phyloP scores from a whole-genome alignment of 2,888 invertebrate species.

The Pammene fasciana region DNA sequence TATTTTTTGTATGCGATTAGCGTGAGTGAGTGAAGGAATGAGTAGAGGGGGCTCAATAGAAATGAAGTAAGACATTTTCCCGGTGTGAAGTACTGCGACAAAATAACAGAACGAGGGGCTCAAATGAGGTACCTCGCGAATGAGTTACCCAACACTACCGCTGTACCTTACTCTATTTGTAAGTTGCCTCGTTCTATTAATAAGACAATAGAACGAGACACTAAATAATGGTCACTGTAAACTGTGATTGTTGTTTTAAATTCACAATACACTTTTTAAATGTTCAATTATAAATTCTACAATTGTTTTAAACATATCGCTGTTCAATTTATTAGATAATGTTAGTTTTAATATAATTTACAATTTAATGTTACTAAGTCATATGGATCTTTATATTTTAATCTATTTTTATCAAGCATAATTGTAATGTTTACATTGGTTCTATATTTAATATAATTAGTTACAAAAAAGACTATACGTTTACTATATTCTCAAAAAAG shows the following conservation, averaged over 20 bases:
- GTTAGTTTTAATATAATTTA: slow-evolving; percentile 11
- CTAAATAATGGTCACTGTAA: neutral
- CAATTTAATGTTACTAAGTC: neutral
- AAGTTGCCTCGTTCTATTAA: neutral
- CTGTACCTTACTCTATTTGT: neutral
- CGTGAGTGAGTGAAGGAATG: too few species aligned
- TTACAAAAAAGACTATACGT: neutral
- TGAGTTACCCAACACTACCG: too few species aligned
- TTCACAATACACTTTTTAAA: slow-evolving; percentile 9
- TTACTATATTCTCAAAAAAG: slow-evolving; percentile 5
- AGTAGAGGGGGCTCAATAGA: too few species aligned
- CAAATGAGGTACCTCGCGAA: too few species aligned
- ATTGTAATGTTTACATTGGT: neutral
- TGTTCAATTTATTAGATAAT: slow-evolving; percentile 29
- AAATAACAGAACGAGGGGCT: too few species aligned
- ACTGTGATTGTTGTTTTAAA: neutral
- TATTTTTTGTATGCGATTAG: too few species aligned
- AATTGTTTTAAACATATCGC: slow-evolving; percentile 34
- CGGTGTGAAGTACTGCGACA: too few species aligned
- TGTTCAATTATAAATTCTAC: slow-evolving; percentile 27
- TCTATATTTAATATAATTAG: neutral
- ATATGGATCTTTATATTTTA: too few species aligned
- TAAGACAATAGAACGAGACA: neutral
- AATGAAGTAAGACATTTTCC: too few species aligned
- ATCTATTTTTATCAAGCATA: neutral